Evolutionary conservation across 1,140 invertebrate genomes (phyloP).

Genomic region (Rhopalosiphum padi): DNA sequence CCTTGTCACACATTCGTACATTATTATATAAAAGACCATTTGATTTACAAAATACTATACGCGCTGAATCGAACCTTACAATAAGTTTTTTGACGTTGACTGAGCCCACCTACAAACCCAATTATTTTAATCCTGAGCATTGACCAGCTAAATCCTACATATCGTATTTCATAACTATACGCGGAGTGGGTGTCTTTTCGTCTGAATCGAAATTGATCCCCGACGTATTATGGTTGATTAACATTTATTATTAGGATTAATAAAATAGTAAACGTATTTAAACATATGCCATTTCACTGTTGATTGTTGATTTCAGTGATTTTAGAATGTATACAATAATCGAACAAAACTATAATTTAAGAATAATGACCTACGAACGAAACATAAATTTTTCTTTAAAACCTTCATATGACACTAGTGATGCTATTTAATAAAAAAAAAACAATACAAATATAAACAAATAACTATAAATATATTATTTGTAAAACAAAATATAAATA

Average conservation of each 20-base stretch:
- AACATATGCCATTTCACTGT: not conserved
- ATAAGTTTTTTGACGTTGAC: slow-evolving; percentile 32
- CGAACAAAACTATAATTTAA: not conserved
- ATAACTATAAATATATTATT: too few species aligned
- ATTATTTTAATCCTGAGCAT: slow-evolving; percentile 30
- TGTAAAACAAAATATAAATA: too few species aligned
- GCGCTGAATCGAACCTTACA: not conserved
- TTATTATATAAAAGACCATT: not conserved
- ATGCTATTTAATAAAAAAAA: too few species aligned
- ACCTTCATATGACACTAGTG: too few species aligned
- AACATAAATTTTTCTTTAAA: not conserved
- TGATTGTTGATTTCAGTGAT: not conserved
- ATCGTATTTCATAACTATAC: slow-evolving; percentile 13
- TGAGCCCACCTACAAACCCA: not conserved
- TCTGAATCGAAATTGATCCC: slow-evolving; percentile 37
- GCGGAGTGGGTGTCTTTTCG: not conserved
- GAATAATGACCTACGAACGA: not conserved
- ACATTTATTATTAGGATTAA: slow-evolving; percentile 26
- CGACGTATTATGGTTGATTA: not conserved
- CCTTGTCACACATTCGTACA: not conserved
- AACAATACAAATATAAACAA: too few species aligned
- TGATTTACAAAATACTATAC: not conserved
- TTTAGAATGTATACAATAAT: not conserved
- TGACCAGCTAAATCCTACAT: not conserved
- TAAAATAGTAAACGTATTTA: slow-evolving; percentile 3